Evolutionary conservation across 2,888 invertebrate species (phyloP), one percentile per base, ranked within the genome.

Genomic region (Myopa tessellatipennis): DNA sequence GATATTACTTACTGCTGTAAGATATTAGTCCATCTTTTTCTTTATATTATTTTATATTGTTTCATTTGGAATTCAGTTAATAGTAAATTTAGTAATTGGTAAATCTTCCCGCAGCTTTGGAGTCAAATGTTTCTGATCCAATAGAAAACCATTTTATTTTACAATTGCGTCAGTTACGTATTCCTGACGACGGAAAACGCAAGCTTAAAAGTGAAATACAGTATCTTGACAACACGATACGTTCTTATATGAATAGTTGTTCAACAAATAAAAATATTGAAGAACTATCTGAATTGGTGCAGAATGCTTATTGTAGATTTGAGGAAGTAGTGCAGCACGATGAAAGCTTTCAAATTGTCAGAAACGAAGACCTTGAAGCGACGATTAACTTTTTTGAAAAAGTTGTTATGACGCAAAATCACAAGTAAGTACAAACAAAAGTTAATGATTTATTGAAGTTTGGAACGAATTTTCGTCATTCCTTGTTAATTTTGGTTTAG

Each of bases 301-400:
- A 98, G 90, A 95, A 95, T 85, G 96, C 96, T 86, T 99, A 98
- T 89, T 85, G 85, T 1, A 86, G 87, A 80, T 82, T 90, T 50
- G 82, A 84, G 0, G 88, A 88, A 70, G 82, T 87, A 36, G 85
- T 89, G 3, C 87, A 88, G 77, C 85, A 84, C 36, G 88, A 89
- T 82, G 78, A 82, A 4, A 84, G 87, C 68, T 90, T 89, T 81
- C 83, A 85, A 77, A 86, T 85, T 58, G 86, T 86, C 26, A 85
- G 85, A 8, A 83, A 85, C 0, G 97, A 97, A 82, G 92, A 93
- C 63, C 93, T 94, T 83, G 96, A 97, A 84, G 92, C 93, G 83
- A 91, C 98, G 79, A 92, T 98, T 86, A 97, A 98, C 90, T 96
- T 96, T 87, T 95, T 96, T 69, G 99, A 99, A 90, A 96, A 95